Evolutionary conservation across 2,888 invertebrate species (phyloP).

Genomic region (Patella ulyssiponensis): DNA sequence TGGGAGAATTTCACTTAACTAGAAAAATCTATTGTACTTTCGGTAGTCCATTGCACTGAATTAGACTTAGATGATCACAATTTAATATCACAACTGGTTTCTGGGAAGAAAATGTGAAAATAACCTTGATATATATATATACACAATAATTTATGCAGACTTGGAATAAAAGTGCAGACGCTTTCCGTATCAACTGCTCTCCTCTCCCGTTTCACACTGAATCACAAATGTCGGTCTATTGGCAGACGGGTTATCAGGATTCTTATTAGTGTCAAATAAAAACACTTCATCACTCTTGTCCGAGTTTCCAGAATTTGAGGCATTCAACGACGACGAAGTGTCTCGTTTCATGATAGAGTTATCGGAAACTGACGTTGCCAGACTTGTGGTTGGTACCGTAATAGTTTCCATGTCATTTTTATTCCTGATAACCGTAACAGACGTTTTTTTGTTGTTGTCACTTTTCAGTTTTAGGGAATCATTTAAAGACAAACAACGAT

Average conservation of each 20-base stretch:
- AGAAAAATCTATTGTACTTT: too few relatives aligned
- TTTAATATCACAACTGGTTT: too few relatives aligned
- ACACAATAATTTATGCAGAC: too few relatives aligned
- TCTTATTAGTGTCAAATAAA: neutral
- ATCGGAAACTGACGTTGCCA: neutral
- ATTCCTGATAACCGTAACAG: neutral
- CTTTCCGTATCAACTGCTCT: neutral
- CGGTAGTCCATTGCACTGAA: too few relatives aligned
- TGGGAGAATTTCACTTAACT: too few relatives aligned
- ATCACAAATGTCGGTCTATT: neutral
- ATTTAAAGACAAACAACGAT: slow-evolving; percentile 75
- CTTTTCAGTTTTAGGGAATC: slow-evolving; percentile 37
- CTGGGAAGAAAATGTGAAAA: too few relatives aligned
- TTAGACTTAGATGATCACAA: too few relatives aligned
- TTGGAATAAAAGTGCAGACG: too few relatives aligned
- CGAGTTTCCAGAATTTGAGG: neutral
- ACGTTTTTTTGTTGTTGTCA: slow-evolving; percentile 11
- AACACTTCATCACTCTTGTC: neutral
- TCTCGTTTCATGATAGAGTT: neutral
- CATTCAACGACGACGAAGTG: neutral
- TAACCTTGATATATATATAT: too few relatives aligned
- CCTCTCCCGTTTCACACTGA: slow-evolving; percentile 1
- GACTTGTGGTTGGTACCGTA: neutral
- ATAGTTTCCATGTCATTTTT: neutral
- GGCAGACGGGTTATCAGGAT: neutral